A percentile compares a stretch with the other conserved stretches of the same genome.
These are phyloP conservation scores for Bufo bufo DNA, from an alignment of 2,113 vertebrate genomes.

Conservation along the genomic window DNA sequence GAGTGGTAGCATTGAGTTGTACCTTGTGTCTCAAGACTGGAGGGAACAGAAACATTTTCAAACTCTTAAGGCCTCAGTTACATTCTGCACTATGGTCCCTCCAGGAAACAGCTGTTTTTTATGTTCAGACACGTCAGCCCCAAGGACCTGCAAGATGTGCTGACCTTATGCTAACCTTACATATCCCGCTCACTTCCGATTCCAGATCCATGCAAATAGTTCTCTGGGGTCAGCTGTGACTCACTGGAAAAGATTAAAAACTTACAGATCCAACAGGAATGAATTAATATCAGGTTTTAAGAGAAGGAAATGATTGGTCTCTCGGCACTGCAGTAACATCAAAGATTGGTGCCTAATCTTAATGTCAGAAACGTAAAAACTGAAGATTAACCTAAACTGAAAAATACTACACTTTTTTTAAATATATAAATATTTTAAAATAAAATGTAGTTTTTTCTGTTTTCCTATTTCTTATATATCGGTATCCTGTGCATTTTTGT, in stretches of 20 bases:
- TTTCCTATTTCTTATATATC: no score
- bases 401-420: neutral
- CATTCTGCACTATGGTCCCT: constrained; percentile 15
- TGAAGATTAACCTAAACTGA: neutral
- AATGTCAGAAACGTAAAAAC: neutral
- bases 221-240: constrained; percentile 39
- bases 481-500: no score
- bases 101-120: constrained; percentile 30
- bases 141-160: constrained; percentile 8
- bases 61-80: neutral
- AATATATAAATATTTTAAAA: no score
- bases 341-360: neutral
- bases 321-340: neutral
- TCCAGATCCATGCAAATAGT: constrained; percentile 50
- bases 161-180: constrained; percentile 48
- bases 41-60: neutral
- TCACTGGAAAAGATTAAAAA: constrained; percentile 46
- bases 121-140: constrained; percentile 30
- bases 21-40: neutral
- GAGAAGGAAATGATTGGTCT: constrained; percentile 1
- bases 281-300: constrained; percentile 35
- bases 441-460: no score
- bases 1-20: neutral
- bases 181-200: constrained; percentile 34
- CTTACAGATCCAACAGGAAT: constrained; percentile 27